Evolutionary conservation across 2,113 vertebrate species (phyloP).

Genomic region (Otus sunia): DNA sequence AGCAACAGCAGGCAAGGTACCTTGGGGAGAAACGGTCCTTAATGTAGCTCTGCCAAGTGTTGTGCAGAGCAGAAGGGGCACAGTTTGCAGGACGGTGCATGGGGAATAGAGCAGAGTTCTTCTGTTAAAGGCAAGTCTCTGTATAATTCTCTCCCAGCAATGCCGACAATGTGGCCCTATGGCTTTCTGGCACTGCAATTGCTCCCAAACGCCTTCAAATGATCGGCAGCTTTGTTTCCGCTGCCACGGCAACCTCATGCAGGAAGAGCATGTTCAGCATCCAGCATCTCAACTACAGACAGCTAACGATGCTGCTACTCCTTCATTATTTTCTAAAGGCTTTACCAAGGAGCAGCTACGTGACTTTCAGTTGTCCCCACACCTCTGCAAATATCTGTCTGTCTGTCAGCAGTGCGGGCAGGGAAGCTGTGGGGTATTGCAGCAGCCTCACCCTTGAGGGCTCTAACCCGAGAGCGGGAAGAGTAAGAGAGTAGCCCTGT

Average conservation of each 20-base stretch:
- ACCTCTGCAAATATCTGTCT: neutral
- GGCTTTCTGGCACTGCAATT: neutral
- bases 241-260: neutral
- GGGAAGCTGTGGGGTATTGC: neutral
- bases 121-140: neutral
- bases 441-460: neutral
- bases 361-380: neutral
- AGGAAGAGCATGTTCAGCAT: neutral
- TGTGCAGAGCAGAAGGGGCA: neutral
- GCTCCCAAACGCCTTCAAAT: neutral
- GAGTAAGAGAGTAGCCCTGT: neutral
- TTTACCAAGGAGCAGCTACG: neutral
- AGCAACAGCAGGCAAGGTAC: neutral
- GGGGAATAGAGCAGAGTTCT: neutral
- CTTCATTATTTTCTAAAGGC: fast-evolving
- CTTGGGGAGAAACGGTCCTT: neutral
- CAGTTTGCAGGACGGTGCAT: neutral
- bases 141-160: neutral
- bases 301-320: neutral
- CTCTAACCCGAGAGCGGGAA: neutral
- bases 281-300: neutral
- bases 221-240: neutral
- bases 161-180: neutral
- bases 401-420: neutral
- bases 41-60: neutral